Evolutionary conservation across 2,888 invertebrate genomes (phyloP), one percentile per base, ranked within the genome.

Genomic region (Drosophila paucipuncta): DNA sequence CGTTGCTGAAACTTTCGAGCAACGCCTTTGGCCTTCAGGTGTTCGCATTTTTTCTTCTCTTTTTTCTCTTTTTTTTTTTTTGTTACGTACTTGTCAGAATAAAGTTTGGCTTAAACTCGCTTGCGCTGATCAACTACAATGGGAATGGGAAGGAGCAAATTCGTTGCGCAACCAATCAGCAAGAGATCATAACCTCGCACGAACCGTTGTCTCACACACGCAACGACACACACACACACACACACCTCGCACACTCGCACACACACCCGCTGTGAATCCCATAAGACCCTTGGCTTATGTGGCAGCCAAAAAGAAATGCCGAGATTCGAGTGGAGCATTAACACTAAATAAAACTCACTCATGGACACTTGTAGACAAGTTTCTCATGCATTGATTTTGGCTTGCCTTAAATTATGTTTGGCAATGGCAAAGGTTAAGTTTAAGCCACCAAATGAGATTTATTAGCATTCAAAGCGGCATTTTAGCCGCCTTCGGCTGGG

Each of bases 391-490:
- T 59, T 59, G 52, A 16, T 28, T n/a, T 16, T 59, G 59, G 37
- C 28, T 47, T 49, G 68, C 70, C 73, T 74, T 79, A 80, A 87
- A 83, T 87, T 89, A 89, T 86, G 72, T 72, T 73, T 71, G 66
- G 71, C 60, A 59, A 67, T 49, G 68, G 78, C 80, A 89, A 82
- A 81, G 90, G 90, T 89, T 77, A 82, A 76, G 67, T 72, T 70
- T 65, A 78, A 82, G 84, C 86, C 76, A 58, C 68, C 75, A 80
- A 80, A 90, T 80, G 78, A 91, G 91, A 91, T 91, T 91, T 91
- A 92, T 91, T 91, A 91, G 85, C 91, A 91, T 91, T 91, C 91
- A 90, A 86, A 86, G 90, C 82, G 85, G 83, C 90, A 82, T 82
- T 83, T 85, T 85, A 78, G 88, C 78, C 74, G 86, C 84, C 82